Evolutionary conservation across 92 coral and sea anemone genomes (phyloP), one percentile per base, ranked within the genome.

Genomic region (Meandrina meandrites): DNA sequence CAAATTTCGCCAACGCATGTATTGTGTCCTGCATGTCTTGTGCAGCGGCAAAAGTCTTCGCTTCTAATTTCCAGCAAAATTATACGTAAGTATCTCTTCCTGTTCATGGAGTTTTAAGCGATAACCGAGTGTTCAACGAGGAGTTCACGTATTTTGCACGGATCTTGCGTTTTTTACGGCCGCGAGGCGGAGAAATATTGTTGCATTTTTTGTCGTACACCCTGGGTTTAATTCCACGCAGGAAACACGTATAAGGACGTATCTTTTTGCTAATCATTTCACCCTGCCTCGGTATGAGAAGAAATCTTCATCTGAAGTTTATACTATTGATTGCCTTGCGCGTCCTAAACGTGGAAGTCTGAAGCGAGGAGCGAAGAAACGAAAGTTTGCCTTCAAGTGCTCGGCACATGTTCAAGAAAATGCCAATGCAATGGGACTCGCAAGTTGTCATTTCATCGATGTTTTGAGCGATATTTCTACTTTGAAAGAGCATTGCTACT

Each of bases 11-110:
- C 68, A 92, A 94, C 98, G 98, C 98, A 94, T 94, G 98, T 94
- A 94, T 94, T 94, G 98, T 94, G 98, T 95, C 92, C 96, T 93
- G 96, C 94, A 92, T 94, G 91, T 94, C 86, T 90, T 56, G 93
- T 93, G 98, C 86, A 87, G 88, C 75, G 89, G 88, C 91, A 90
- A 78, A 82, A 90, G 81, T 90, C 79, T 72, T 85, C 81, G 86
- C 87, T 92, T 90, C 91, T 79, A 86, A 87, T 91, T 94, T 92
- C 89, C 93, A 91, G 98, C 92, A 91, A 87, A 58, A 89, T 89
- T 91, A 89, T 94, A 91, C 93, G 98, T 94, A 93, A 94, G 98
- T 94, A 91, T 87, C 57, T 86, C 73, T 75, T 54, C 72, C 32
- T 76, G 75, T 85, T 42, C 47, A 34, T n/a, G 36, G 78, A 73